Evolutionary conservation across 2,888 invertebrate genomes (phyloP), one percentile per base, ranked within the genome.

Genomic region (Esperia sulphurella): DNA sequence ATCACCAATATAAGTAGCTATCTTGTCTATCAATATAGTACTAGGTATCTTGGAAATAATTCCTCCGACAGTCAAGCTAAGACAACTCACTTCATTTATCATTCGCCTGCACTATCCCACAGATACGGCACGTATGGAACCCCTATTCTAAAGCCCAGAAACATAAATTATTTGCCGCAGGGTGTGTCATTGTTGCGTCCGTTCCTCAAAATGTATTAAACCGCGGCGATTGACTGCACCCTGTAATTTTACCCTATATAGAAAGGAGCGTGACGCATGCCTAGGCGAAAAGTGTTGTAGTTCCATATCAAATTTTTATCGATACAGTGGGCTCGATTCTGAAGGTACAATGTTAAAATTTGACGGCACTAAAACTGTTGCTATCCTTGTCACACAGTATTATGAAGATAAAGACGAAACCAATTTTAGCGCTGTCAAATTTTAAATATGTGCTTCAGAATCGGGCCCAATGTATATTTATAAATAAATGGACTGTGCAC

Each of bases 161-260:
- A 71, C 74, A 84, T 85, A 85, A 85, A 84, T 85, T 80, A 86
- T 72, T 61, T 58, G 59, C 58, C 59, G 59, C 74, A 63, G 85
- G 84, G 83, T 73, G 79, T 73, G 82, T 82, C 82, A 75, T 63
- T 75, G 69, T 75, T 21, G 71, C 74, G 64, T 68, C 67, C 74
- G 64, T 71, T 71, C 63, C 75, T 74, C 73, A 68, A 77, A 35
- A 80, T 79, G 76, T 76, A 80, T 79, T 75, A 82, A 81, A 83
- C 85, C 83, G 62, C 85, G 79, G 70, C 75, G 76, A 85, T 85
- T 82, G 83, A 84, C 84, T 84, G 76, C 75, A 66, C 79, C 79
- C 75, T 64, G 63, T 54, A 63, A 50, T 48, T 2, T 21, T 21
- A 21, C 21, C 21, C 21, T 21, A 13, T n/a, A 31, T 35, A 35